These are phyloP conservation scores for Caerostris extrusa DNA, from an alignment of 1,140 invertebrate genomes.

Conservation along the genomic window DNA sequence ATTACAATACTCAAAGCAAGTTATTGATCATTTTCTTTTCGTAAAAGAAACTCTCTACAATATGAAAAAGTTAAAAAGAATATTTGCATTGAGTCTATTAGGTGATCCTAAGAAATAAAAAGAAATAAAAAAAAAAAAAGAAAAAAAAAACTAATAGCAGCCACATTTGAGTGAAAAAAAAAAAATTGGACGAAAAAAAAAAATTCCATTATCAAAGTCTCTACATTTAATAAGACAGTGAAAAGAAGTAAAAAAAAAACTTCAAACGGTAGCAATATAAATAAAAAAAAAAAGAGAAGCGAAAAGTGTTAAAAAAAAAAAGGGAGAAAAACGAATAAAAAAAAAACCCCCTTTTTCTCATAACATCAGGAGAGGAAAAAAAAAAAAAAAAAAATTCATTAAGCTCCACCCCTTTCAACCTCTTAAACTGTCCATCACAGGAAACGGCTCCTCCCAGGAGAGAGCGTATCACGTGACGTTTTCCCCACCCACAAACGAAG, in stretches of 20 bases:
- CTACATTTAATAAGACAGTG: conserved; percentile 76
- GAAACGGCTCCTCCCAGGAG: conserved; percentile 70
- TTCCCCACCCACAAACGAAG: conserved; percentile 73
- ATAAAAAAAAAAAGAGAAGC: conserved; percentile 55
- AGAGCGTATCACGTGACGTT: conserved; percentile 70
- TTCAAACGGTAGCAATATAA: conserved; percentile 67
- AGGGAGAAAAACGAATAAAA: conserved; percentile 28
- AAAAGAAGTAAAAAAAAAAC: conserved; percentile 50
- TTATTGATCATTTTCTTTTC: neutral
- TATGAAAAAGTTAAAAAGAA: conserved; percentile 34
- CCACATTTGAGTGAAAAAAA: neutral
- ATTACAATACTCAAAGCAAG: neutral
- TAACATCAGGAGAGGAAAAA: conserved; percentile 55
- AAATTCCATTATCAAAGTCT: conserved; percentile 53
- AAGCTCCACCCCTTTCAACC: conserved; percentile 59
- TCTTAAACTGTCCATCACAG: conserved; percentile 68
- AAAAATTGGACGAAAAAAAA: neutral
- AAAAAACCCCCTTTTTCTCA: conserved; percentile 10
- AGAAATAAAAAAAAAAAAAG: neutral
- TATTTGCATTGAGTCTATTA: conserved; percentile 54
- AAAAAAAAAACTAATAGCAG: neutral
- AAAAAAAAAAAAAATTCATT: conserved; percentile 54
- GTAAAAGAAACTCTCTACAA: neutral
- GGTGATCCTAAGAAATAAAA: neutral
- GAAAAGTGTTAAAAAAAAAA: conserved; percentile 75